phyloP scores from a whole-genome alignment of 2,797 vertebrate genomes.

The Phataginus tricuspis region DNA sequence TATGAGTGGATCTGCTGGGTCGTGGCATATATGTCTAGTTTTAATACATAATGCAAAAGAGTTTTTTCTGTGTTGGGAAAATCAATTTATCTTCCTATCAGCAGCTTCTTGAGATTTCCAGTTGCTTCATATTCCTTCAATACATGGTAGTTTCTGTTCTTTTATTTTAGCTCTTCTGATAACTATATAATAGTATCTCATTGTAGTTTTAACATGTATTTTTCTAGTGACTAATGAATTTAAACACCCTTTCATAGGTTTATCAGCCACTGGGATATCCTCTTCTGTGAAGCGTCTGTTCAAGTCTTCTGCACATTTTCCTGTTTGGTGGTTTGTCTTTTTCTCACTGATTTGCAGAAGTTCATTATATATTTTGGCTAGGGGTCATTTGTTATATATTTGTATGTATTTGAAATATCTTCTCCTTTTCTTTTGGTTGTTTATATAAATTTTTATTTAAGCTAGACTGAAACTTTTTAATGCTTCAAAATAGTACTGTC shows the following conservation, averaged over 20 bases:
- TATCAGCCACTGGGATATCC: neutral
- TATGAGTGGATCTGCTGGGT: neutral
- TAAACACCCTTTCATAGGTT: neutral
- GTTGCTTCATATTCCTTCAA: neutral
- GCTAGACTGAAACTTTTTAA: neutral
- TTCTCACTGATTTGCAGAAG: neutral
- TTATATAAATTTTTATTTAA: neutral
- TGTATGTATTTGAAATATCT: neutral
- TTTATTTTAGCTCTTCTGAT: neutral
- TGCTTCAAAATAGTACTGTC: neutral
- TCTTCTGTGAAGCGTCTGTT: neutral
- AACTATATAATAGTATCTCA: neutral
- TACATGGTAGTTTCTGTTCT: neutral
- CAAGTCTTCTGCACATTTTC: neutral
- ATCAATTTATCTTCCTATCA: neutral
- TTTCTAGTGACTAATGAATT: neutral
- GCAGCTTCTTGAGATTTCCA: neutral
- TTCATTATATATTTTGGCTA: neutral
- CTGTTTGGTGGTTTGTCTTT: neutral
- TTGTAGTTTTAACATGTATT: neutral
- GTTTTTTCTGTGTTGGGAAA: neutral
- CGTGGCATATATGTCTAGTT: neutral
- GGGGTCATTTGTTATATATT: neutral
- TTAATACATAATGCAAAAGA: neutral
- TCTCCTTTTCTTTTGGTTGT: neutral